Conservation (phyloP, 2,888 invertebrate genomes). For the Cheilosia scutellata region DNA sequence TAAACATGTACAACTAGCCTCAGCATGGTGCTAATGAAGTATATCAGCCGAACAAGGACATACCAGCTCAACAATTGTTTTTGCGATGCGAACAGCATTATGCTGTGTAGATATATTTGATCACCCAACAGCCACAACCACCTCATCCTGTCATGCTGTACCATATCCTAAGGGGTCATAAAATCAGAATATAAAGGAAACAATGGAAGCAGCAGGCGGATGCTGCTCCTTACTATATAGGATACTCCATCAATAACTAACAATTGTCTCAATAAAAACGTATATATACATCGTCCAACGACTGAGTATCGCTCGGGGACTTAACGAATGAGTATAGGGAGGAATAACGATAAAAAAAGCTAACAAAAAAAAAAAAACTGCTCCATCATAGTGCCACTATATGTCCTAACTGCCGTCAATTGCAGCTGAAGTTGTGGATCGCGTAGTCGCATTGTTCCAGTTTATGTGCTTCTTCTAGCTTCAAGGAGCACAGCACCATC, state of each 20-base stretch:
- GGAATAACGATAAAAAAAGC: conserved; percentile 9
- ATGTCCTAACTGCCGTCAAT: conserved; percentile 58
- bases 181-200: conserved; percentile 62
- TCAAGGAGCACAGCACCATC: conserved; percentile 14
- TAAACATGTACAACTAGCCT: conserved; percentile 50
- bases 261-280: conserved; percentile 70
- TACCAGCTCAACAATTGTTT: conserved; percentile 43
- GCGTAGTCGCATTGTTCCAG: conserved; percentile 58
- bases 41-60: conserved; percentile 41
- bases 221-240: conserved; percentile 50
- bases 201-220: conserved; percentile 59
- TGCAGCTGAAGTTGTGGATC: conserved; percentile 64
- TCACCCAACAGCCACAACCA: conserved; percentile 22
- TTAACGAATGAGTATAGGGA: conserved; percentile 48
- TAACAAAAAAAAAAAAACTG: conserved; percentile 23
- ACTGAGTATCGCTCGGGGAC: conserved; percentile 50
- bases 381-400: conserved; percentile 52
- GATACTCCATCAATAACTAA: conserved; percentile 70
- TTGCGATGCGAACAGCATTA: not conserved
- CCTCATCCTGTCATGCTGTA: conserved; percentile 18
- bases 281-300: conserved; percentile 19
- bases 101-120: not conserved
- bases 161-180: conserved; percentile 53
- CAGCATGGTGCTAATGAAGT: conserved; percentile 53
- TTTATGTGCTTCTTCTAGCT: conserved; percentile 56